These are phyloP conservation scores for Calameuta idolon DNA, from an alignment of 2,888 invertebrate genomes.

Conservation along the genomic window DNA sequence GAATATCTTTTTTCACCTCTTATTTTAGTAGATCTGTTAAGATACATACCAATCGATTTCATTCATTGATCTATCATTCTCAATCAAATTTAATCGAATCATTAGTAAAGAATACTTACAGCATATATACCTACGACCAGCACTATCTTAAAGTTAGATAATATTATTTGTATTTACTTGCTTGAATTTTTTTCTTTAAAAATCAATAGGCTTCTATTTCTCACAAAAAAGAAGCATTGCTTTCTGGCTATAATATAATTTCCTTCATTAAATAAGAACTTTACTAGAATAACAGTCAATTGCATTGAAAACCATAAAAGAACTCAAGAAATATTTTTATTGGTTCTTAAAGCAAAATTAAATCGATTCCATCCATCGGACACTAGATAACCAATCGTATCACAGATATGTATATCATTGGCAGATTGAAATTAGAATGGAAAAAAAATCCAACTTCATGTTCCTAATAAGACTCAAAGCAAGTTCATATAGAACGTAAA, in stretches of 20 bases:
- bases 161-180: neutral
- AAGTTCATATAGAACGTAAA: neutral
- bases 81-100: neutral
- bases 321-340: neutral
- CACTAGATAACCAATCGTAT: neutral
- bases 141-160: neutral
- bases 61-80: neutral
- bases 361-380: neutral
- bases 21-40: neutral
- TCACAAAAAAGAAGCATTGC: neutral
- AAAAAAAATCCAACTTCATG: neutral
- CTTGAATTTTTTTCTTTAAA: neutral
- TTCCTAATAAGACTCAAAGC: neutral
- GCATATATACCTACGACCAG: neutral
- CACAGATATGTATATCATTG: neutral
- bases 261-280: no score
- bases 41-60: neutral
- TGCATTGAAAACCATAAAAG: neutral
- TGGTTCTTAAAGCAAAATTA: neutral
- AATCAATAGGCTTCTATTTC: neutral
- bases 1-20: neutral
- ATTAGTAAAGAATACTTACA: neutral
- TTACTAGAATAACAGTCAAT: neutral
- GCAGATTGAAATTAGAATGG: neutral
- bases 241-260: neutral